phyloP scores from a whole-genome alignment of 2,888 invertebrate species.

The Dicroscelio sp. region DNA sequence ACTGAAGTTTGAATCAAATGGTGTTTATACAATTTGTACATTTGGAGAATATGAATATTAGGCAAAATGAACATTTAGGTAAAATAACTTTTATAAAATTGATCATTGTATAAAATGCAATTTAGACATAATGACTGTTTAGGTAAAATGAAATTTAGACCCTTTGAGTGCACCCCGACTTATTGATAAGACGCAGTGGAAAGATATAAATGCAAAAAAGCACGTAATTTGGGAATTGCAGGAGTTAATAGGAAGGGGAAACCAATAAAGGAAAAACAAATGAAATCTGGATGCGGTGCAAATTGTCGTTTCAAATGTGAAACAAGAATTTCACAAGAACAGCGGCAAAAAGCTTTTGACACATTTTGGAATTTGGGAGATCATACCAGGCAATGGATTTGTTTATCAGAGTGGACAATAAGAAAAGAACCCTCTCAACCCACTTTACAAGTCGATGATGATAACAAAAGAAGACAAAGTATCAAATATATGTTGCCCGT shows the following conservation, averaged over 20 bases:
- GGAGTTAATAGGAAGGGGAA: background rate
- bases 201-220: background rate
- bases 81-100: too few relatives aligned
- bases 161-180: too few relatives aligned
- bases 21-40: too few relatives aligned
- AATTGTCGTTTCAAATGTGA: background rate
- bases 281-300: background rate
- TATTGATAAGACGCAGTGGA: background rate
- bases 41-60: too few relatives aligned
- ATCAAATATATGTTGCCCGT: background rate
- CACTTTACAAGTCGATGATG: too few relatives aligned
- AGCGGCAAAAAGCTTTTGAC: background rate
- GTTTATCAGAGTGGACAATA: background rate
- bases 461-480: background rate
- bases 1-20: too few relatives aligned
- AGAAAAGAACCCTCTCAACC: too few relatives aligned
- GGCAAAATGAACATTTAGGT: too few relatives aligned
- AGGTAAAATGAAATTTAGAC: too few relatives aligned
- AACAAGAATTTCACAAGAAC: background rate
- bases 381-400: background rate
- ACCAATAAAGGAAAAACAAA: background rate
- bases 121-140: too few relatives aligned
- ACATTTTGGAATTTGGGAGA: background rate
- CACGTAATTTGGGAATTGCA: background rate
- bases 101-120: too few relatives aligned